Evolutionary conservation across 2,797 vertebrate genomes (phyloP).

Genomic region (Cuculus canorus): DNA sequence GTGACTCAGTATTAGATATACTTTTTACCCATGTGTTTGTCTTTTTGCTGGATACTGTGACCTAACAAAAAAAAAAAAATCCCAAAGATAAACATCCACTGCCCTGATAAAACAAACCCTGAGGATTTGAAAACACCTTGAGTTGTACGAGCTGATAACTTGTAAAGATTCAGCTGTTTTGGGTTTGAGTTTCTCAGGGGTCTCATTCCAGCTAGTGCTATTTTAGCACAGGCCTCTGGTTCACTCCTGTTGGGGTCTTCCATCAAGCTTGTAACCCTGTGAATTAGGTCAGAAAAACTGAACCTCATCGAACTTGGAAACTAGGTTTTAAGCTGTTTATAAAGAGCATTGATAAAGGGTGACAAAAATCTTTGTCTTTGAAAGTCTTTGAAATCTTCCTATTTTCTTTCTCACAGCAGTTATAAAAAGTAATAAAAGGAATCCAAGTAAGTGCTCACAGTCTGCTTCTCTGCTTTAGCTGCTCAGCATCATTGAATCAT

Average conservation of each 20-base stretch:
- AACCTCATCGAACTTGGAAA: neutral
- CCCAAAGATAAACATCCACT: neutral
- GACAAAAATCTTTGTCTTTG: neutral
- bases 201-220: neutral
- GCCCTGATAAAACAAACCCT: neutral
- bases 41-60: neutral
- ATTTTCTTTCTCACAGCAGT: neutral
- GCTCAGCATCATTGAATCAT: neutral
- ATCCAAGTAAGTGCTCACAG: neutral
- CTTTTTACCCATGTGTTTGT: neutral
- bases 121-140: neutral
- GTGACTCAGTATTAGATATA: neutral
- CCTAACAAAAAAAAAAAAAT: neutral
- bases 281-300: neutral
- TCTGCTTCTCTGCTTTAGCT: neutral
- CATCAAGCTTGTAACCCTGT: neutral
- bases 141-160: neutral
- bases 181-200: neutral
- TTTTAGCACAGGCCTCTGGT: neutral
- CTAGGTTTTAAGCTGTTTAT: neutral
- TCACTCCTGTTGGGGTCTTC: neutral
- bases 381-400: neutral
- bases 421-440: neutral
- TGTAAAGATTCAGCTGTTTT: neutral
- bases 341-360: neutral